These are phyloP conservation scores for Orientallactaga sibirica DNA, from an alignment of 2,797 vertebrate species.

Conservation along the genomic window DNA sequence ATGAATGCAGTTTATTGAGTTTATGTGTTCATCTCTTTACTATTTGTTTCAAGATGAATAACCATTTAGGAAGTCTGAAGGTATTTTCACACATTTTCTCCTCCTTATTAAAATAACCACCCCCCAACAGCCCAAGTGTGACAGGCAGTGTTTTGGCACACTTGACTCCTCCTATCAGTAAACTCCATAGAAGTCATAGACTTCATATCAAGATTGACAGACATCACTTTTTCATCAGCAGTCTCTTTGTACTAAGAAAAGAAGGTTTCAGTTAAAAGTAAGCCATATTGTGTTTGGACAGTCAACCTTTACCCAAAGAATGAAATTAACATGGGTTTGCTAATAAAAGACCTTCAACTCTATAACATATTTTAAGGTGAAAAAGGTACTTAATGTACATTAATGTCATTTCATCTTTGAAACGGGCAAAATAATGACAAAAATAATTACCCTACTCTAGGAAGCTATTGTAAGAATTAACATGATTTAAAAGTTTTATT, in stretches of 20 bases:
- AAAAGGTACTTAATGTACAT: background rate
- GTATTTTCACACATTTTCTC: conserved; percentile 29
- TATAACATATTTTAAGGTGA: background rate
- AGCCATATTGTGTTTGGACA: background rate
- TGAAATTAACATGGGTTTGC: background rate
- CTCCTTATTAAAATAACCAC: conserved; percentile 31
- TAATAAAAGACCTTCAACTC: background rate
- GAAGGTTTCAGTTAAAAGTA: background rate
- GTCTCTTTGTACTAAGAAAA: conserved; percentile 54
- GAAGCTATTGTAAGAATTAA: background rate
- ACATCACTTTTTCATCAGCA: background rate
- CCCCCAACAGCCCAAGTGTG: background rate
- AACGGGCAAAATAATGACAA: background rate
- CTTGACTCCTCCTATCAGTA: conserved; percentile 14
- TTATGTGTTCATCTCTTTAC: background rate
- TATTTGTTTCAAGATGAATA: background rate
- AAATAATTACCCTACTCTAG: background rate
- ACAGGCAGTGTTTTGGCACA: background rate
- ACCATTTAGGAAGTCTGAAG: background rate
- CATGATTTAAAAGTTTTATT: background rate
- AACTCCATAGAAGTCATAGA: conserved; percentile 10
- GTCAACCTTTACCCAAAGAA: background rate
- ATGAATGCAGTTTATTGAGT: background rate
- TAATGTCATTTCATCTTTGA: background rate
- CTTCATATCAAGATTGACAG: conserved; percentile 27